Conservation (phyloP, 2,797 vertebrate species). For the Pseudochromis fuscus region DNA sequence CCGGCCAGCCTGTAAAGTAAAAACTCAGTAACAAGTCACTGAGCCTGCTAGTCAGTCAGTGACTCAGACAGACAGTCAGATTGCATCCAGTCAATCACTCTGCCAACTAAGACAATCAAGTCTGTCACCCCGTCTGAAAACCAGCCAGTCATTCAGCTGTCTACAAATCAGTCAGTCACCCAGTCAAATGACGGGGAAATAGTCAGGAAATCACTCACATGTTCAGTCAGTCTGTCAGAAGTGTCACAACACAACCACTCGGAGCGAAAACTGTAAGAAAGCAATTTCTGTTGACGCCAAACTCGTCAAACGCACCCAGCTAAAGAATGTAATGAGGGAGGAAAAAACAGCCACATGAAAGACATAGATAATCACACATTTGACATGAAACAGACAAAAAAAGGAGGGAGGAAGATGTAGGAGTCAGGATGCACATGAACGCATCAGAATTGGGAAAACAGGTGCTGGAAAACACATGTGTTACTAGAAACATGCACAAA, state of each 20-base stretch:
- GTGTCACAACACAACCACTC: conserved; percentile 63
- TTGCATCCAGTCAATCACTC: conserved; percentile 31
- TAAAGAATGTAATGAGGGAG: conserved; percentile 34
- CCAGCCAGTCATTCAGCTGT: conserved; percentile 44
- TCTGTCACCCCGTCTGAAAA: conserved; percentile 42
- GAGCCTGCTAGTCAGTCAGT: neutral
- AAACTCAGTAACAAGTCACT: conserved; percentile 9
- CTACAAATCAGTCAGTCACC: conserved; percentile 47
- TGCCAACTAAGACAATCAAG: conserved; percentile 35
- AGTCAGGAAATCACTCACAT: conserved; percentile 54
- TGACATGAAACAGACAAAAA: conserved; percentile 38
- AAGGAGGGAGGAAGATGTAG: neutral
- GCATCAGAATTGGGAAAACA: conserved; percentile 12
- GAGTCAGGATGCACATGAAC: conserved; percentile 8
- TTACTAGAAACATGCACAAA: neutral
- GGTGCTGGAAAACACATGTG: too few species aligned
- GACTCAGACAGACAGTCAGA: conserved; percentile 32
- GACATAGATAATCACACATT: conserved; percentile 26
- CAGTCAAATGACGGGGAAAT: conserved; percentile 42
- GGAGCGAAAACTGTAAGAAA: conserved; percentile 30
- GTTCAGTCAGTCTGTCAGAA: conserved; percentile 62
- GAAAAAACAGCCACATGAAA: conserved; percentile 17
- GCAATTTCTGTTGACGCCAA: conserved; percentile 32
- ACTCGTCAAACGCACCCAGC: conserved; percentile 8
- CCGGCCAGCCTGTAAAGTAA: neutral